phyloP scores from a whole-genome alignment of 2,113 vertebrate species.

The Laticauda laticaudata region DNA sequence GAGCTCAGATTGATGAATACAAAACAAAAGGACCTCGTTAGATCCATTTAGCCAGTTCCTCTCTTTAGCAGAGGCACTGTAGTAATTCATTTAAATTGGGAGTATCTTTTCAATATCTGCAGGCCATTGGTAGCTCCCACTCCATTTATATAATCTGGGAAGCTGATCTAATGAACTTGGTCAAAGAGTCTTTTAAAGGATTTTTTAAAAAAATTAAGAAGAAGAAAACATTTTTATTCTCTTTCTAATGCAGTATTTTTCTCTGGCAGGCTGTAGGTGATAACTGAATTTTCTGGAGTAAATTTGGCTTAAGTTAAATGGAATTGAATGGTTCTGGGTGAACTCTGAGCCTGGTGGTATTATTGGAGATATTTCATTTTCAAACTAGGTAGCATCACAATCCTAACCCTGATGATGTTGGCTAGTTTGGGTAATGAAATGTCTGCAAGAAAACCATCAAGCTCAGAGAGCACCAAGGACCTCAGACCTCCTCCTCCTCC shows the following conservation, averaged over 20 bases:
- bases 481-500: not conserved
- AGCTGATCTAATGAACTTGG: not conserved
- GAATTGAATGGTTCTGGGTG: not conserved
- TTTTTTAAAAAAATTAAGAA: not conserved
- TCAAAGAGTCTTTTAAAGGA: not conserved
- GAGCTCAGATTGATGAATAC: constrained; percentile 4
- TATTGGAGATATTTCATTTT: not conserved
- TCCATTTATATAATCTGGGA: constrained; percentile 14
- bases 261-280: not conserved
- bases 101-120: constrained; percentile 25
- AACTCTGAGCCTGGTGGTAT: not conserved
- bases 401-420: not conserved
- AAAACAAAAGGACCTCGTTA: not conserved
- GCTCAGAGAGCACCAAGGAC: not conserved
- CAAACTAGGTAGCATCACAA: not conserved
- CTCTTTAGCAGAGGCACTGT: not conserved
- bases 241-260: not conserved
- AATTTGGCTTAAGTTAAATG: not conserved
- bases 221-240: not conserved
- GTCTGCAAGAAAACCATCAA: not conserved
- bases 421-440: not conserved
- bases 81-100: constrained; percentile 17
- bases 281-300: not conserved
- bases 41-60: not conserved
- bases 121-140: not conserved